phyloP scores from a whole-genome alignment of 2,113 vertebrate species.

The Catharus fuscescens region DNA sequence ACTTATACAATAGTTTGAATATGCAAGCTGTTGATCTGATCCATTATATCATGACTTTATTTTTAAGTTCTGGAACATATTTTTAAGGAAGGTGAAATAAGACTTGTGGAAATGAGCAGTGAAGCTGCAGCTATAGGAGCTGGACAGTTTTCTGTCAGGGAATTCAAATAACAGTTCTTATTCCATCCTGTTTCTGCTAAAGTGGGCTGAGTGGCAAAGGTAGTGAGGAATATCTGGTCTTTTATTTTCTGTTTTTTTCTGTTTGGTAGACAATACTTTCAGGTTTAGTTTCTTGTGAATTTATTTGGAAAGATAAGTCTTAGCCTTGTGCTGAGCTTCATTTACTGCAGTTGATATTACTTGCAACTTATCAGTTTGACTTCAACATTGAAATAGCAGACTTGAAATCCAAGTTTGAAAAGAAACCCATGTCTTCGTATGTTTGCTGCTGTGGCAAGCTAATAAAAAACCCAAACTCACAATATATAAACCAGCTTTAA shows the following conservation, averaged over 20 bases:
- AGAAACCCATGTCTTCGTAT: neutral
- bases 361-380: too few relatives aligned
- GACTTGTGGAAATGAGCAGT: neutral
- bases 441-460: neutral
- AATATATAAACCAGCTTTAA: neutral
- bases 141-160: neutral
- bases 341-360: neutral
- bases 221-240: neutral
- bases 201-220: neutral
- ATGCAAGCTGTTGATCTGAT: neutral
- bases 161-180: neutral
- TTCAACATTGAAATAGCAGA: too few relatives aligned
- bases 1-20: neutral
- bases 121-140: neutral
- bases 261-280: neutral
- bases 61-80: neutral
- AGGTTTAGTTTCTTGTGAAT: neutral
- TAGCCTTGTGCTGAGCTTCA: neutral
- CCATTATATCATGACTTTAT: neutral
- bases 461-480: neutral
- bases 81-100: neutral
- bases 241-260: neutral
- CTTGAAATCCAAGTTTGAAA: neutral
- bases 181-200: fast-evolving
- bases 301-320: neutral